Percentiles rank a stretch among this genome's conserved stretches.
These are phyloP conservation scores for Lanistes nyassanus DNA, from an alignment of 1,140 invertebrate genomes.

Conservation along the genomic window DNA sequence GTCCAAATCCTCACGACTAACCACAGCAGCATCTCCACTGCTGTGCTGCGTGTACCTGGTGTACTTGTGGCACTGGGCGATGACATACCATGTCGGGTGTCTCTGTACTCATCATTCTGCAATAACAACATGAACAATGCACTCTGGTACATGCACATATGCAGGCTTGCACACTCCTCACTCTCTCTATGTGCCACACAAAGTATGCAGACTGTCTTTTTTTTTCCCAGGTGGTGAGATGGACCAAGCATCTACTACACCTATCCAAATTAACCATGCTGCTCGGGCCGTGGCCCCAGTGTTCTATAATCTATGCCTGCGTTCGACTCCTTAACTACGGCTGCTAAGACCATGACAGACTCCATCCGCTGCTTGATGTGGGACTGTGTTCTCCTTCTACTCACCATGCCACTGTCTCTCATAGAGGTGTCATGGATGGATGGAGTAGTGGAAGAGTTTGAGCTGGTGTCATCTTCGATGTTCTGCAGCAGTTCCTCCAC, in stretches of 20 bases:
- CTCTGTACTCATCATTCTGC: slow-evolving; percentile 38
- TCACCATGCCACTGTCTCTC: slow-evolving; percentile 23
- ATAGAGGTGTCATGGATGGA: slow-evolving; percentile 39
- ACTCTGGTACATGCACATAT: too few relatives aligned
- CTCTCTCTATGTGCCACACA: too few relatives aligned
- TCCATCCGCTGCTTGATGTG: too few relatives aligned
- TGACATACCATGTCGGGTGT: slow-evolving; percentile 38
- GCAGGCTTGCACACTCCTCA: too few relatives aligned
- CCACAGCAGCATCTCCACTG: not conserved
- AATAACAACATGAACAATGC: not conserved
- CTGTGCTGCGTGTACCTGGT: slow-evolving; percentile 43
- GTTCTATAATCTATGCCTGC: too few relatives aligned
- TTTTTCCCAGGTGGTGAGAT: too few relatives aligned
- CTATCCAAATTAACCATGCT: too few relatives aligned
- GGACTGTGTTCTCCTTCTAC: not conserved
- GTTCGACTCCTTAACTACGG: too few relatives aligned
- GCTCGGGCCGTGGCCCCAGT: too few relatives aligned
- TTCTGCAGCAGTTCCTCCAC: slow-evolving; percentile 54
- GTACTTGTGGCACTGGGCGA: slow-evolving; percentile 58
- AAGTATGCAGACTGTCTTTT: too few relatives aligned
- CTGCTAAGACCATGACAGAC: too few relatives aligned
- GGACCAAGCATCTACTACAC: too few relatives aligned
- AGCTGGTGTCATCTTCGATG: slow-evolving; percentile 55
- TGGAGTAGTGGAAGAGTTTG: slow-evolving; percentile 52
- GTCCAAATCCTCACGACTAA: not conserved